Percentiles rank a stretch among this genome's conserved stretches.
phyloP scores from a whole-genome alignment of 2,113 vertebrate species.

The Ivindomyrus marchei region DNA sequence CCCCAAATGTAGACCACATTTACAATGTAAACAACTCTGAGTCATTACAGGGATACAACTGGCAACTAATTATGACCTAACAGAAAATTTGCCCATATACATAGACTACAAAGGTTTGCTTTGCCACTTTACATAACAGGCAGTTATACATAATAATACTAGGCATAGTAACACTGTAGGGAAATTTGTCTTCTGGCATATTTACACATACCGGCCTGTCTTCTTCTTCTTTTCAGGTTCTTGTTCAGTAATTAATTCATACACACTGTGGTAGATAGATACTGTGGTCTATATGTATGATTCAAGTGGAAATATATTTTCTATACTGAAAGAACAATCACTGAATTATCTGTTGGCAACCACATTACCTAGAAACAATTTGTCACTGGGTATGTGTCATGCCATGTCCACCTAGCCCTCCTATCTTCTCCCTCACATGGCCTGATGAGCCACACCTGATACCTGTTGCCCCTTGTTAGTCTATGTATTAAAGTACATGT shows the following conservation, averaged over 20 bases:
- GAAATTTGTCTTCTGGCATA: background rate
- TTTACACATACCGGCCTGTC: background rate
- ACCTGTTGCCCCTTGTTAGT: background rate
- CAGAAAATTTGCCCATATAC: background rate
- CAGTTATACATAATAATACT: background rate
- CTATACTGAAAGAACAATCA: background rate
- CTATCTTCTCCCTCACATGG: background rate
- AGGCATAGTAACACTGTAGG: background rate
- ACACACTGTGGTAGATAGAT: background rate
- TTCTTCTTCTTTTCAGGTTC: background rate
- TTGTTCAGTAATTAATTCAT: background rate
- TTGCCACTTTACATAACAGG: background rate
- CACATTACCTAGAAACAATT: background rate
- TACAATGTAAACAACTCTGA: background rate
- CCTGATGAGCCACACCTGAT: background rate
- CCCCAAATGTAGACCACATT: background rate
- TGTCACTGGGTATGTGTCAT: background rate
- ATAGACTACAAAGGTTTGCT: background rate
- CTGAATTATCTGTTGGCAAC: background rate
- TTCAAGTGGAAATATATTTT: background rate
- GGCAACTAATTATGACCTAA: slow-evolving; percentile 7
- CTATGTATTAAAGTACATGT: background rate
- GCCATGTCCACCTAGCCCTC: background rate
- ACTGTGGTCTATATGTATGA: background rate
- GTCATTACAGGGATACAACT: background rate